These are phyloP conservation scores for Gambelia wislizenii DNA, from an alignment of 2,797 vertebrate genomes.

Conservation along the genomic window DNA sequence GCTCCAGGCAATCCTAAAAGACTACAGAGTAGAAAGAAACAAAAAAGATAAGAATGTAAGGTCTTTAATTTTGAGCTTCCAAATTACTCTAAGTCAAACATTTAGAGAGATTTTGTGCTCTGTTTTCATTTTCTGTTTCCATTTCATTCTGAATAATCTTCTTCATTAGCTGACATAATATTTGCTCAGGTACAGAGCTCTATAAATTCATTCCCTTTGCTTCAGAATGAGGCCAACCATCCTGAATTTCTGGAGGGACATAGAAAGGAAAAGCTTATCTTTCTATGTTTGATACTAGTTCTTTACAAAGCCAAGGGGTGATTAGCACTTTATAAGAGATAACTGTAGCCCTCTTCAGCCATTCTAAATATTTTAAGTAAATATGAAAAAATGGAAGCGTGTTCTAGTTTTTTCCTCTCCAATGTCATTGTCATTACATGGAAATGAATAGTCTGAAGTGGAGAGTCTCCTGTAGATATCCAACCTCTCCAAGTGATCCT, in stretches of 20 bases:
- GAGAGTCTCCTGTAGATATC: too few relatives aligned
- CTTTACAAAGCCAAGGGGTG: neutral
- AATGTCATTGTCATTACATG: too few relatives aligned
- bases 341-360: too few relatives aligned
- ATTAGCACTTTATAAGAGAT: neutral
- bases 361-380: too few relatives aligned
- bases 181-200: neutral
- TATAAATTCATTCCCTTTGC: neutral
- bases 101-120: neutral
- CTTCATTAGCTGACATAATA: conserved; percentile 1
- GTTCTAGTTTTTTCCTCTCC: too few relatives aligned
- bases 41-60: neutral
- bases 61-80: neutral
- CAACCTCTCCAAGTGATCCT: too few relatives aligned
- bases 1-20: neutral
- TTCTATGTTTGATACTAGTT: neutral
- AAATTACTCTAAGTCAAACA: neutral
- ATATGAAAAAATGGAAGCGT: too few relatives aligned
- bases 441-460: too few relatives aligned
- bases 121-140: neutral
- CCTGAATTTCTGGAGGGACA: neutral
- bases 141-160: neutral
- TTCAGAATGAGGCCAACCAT: neutral
- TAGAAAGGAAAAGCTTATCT: neutral
- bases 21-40: neutral